Base-by-base conservation (phyloP, 2,113 vertebrate species). In the Cinclus mexicanus region DNA sequence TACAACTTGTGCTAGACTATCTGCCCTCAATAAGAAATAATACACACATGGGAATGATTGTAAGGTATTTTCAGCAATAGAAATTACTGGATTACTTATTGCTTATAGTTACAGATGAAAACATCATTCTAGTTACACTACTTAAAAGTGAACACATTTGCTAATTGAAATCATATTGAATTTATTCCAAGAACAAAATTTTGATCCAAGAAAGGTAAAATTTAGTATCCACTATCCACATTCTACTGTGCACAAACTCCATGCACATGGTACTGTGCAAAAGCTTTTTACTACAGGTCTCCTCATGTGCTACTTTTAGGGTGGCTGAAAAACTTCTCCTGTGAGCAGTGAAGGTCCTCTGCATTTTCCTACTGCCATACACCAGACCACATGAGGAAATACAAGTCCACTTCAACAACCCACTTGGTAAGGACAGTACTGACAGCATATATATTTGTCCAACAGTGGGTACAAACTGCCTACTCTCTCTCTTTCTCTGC, bases 221-320 rank as follows among this genome's bases (percentile, higher is more conserved):
- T 55, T 71, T 4, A 47, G 6, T 13, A 57, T 53, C n/a, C 25
- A 29, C 9, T 50, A 79, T 33, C 8, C 17, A 26, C 14, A 37
- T 53, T 69, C 37, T 35, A 35, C 23, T 42, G 70, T 3, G 20
- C 28, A 55, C 22, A 57, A 33, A 96, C 50, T 12, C 25, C 24
- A 78, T 0, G 4, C 1, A 39, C 12, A 60, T 33, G 12, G 13
- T 26, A 50, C 20, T 25, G 72, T 0, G 10, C 28, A 49, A 61
- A 70, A 74, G 10, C 37, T 75, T 85, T 82, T 75, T 37, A 77
- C 8, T 42, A 14, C 35, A 47, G 3, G 6, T 67, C 63, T 81
- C 29, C 14, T 77, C 39, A 65, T 0, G 2, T 2, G 14, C 12
- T 71, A 24, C 42, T 72, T 91, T 9, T 64, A 28, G 50, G 14